Evolutionary conservation across 2,888 invertebrate species (phyloP), one percentile per base, ranked within the genome.

Genomic region (Netelia virgata): DNA sequence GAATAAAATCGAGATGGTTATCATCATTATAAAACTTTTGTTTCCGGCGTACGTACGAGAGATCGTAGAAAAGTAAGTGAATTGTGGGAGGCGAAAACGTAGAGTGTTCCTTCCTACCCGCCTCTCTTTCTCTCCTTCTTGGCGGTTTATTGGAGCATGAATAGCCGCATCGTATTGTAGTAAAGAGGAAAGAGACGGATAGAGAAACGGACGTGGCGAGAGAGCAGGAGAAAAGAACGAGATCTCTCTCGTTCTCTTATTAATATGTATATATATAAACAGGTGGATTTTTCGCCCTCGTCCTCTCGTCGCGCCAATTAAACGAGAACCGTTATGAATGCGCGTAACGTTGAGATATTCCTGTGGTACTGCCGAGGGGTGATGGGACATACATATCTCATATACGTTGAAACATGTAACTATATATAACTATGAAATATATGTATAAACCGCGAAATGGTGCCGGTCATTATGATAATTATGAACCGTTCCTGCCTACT

Each of bases 401-500:
- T 47, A 14, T 36, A 36, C 36, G 8, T 36, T 36, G 36, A 36
- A 5, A 6, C 28, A 6, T 36, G 5, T 6, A 36, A 1, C 1
- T 36, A 6, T 23, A 23, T 36, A 36, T 36, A 36, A 36, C 36
- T 36, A 36, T 3, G 50, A n/a, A 23, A 61, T 47, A 64, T 14
- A 28, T 57, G 50, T 47, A 66, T 18, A 41, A 41, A 70, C 43
- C 43, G 68, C 63, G 70, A 50, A 63, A 69, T 55, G 75, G 36
- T 66, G 64, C 74, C 70, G 76, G 81, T 82, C 86, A 84, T 84
- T 86, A 82, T 81, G 77, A 86, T 86, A 86, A 86, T 86, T 84
- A 86, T 86, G 74, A 84, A 84, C 59, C 78, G 81, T 82, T 78
- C 41, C 64, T 72, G 78, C 84, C 85, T 74, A 68, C 64, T 59